Evolutionary conservation across 2,797 vertebrate species (phyloP), one percentile per base, ranked within the genome.

Genomic region (Eulemur coronatus): DNA sequence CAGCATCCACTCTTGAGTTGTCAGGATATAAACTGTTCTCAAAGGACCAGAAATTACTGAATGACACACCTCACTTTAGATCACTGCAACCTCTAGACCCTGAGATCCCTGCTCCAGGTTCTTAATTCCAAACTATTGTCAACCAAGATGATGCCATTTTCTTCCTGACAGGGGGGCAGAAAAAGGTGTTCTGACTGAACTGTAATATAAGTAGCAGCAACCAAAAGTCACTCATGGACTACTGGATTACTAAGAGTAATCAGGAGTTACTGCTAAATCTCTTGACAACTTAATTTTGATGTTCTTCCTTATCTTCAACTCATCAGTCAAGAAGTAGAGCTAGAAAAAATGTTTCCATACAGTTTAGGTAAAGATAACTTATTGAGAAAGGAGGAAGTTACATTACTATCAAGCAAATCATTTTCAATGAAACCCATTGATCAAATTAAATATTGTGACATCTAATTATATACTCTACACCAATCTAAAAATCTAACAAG

Each of bases 321-420:
- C 20, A 79, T 4, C 4, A 78, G 38, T 46, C 24, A 93, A 50
- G 30, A 93, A 78, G 30, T 41, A 79, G 2, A 79, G 55, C 70
- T 38, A 78, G 43, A 92, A 8, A 91, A 87, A 93, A 85, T 89
- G 26, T 46, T 96, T 84, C 28, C 57, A 95, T 61, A 33, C 78
- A 69, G 50, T 88, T 85, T 69, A 89, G 35, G 24, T 70, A 43
- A 89, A 81, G 38, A 50, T 67, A 65, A 82, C 13, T 61, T 70
- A 70, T 1, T 57, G n/a, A 69, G 48, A 65, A 85, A 84, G 50
- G 41, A 59, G 33, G 50, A 92, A 84, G 22, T 52, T 63, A 52
- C 8, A 38, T 38, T 67, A 78, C 22, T 30, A 87, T 28, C 18
- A 87, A 75, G 75, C 41, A 73, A 43, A 52, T 22, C 69, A 33